Conservation (phyloP, 2,113 vertebrate species). For the Puma concolor region DNA sequence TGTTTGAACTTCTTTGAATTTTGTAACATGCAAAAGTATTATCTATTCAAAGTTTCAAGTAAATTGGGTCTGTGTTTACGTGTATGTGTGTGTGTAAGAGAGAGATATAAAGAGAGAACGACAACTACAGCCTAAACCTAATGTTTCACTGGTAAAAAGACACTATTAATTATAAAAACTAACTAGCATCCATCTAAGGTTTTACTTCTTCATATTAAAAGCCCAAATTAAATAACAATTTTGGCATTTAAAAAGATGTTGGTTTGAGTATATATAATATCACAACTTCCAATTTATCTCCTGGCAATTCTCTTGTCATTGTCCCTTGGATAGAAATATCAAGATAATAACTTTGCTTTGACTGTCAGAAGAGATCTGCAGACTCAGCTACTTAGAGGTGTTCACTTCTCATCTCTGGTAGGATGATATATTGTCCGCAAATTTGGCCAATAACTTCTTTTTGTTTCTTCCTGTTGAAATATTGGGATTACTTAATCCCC, state of each 20-base stretch:
- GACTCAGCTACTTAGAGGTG: background rate
- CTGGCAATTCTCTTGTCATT: background rate
- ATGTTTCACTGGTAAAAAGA: background rate
- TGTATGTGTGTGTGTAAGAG: accelerated
- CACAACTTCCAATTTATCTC: background rate
- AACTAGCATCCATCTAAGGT: background rate
- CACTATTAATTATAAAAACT: background rate
- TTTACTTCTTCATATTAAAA: background rate
- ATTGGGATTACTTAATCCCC: background rate
- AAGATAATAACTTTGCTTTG: constrained; percentile 30
- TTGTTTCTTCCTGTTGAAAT: background rate
- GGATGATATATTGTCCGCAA: background rate
- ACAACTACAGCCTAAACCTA: background rate
- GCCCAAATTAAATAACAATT: background rate
- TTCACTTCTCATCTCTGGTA: background rate
- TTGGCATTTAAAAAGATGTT: background rate
- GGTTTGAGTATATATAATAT: background rate
- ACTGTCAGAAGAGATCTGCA: background rate
- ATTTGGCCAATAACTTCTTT: background rate
- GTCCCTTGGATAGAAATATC: background rate
- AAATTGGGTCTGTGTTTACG: background rate
- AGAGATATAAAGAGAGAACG: background rate
- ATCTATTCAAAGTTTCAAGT: background rate
- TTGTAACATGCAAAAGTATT: background rate
- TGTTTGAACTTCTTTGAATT: background rate